phyloP scores from a whole-genome alignment of 2,888 invertebrate species.

The Eristalis tenax region DNA sequence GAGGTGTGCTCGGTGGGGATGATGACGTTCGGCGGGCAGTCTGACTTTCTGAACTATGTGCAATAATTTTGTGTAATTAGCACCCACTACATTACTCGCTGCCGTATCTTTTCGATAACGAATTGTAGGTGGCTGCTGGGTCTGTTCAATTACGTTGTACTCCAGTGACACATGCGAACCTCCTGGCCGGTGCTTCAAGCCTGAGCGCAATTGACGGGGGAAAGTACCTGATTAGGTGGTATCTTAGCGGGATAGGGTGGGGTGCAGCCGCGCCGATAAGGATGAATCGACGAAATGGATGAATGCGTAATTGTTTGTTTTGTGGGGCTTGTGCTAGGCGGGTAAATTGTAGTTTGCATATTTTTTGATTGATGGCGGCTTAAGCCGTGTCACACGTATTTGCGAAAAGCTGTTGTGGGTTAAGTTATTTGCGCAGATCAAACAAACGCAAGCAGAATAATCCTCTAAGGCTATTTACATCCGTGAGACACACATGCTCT shows the following conservation, averaged over 20 bases:
- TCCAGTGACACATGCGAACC: background rate
- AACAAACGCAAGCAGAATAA: background rate
- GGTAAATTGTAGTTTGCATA: background rate
- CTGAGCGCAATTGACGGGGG: background rate
- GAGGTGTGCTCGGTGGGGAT: conserved; percentile 10
- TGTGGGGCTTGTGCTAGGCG: background rate
- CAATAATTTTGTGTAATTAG: conserved; percentile 24
- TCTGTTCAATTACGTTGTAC: conserved; percentile 15
- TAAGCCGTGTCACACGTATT: background rate
- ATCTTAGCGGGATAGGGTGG: background rate
- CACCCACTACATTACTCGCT: background rate
- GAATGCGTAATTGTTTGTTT: background rate
- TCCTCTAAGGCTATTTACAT: background rate
- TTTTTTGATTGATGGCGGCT: background rate
- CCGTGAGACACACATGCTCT: background rate
- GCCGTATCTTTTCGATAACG: conserved; percentile 32
- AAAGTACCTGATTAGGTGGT: background rate
- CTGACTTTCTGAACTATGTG: conserved; percentile 10
- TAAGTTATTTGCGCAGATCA: background rate
- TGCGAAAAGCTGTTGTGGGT: background rate
- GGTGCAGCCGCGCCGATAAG: background rate
- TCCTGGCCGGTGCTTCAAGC: background rate
- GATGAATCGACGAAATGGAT: background rate
- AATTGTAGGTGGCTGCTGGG: conserved; percentile 47
- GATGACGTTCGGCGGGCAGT: background rate